Evolutionary conservation across 1,140 invertebrate genomes (phyloP).

Genomic region (Dendrolimus kikuchii): DNA sequence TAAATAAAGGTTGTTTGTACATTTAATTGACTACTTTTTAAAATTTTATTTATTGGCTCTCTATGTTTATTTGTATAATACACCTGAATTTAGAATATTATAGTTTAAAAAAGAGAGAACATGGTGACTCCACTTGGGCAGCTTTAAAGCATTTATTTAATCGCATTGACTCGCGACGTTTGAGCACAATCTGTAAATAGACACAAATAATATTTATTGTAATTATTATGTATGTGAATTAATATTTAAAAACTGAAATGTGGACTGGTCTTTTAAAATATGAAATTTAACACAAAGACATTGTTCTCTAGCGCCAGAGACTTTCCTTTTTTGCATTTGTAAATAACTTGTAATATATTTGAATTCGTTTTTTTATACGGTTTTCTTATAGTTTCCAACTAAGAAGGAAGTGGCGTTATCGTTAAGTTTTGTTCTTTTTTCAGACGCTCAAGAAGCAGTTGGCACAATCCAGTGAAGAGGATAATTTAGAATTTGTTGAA

Average conservation of each 20-base stretch:
- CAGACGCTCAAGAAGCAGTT: conserved; percentile 58
- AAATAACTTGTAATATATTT: background rate
- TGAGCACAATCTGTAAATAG: conserved; percentile 8
- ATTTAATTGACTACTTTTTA: too few species aligned
- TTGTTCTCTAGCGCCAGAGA: too few species aligned
- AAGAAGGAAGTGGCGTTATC: background rate
- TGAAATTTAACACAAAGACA: too few species aligned
- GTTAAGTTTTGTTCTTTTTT: background rate
- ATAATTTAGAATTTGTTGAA: conserved; percentile 46
- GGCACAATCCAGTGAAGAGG: conserved; percentile 49
- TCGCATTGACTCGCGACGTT: conserved; percentile 4
- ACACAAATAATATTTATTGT: background rate
- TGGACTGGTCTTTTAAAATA: too few species aligned
- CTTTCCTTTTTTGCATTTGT: too few species aligned
- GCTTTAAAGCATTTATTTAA: background rate
- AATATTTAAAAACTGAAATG: too few species aligned
- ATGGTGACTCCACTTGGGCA: conserved; percentile 1
- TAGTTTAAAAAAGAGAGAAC: conserved; percentile 3
- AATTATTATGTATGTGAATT: too few species aligned
- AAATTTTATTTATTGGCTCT: too few species aligned
- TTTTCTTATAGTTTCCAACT: background rate
- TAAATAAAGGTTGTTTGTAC: too few species aligned
- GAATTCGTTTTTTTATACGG: background rate
- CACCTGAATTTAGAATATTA: background rate
- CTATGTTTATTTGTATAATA: background rate